These are phyloP conservation scores for Melipona quadrifasciata DNA, from an alignment of 1,140 invertebrate species.

Conservation along the genomic window DNA sequence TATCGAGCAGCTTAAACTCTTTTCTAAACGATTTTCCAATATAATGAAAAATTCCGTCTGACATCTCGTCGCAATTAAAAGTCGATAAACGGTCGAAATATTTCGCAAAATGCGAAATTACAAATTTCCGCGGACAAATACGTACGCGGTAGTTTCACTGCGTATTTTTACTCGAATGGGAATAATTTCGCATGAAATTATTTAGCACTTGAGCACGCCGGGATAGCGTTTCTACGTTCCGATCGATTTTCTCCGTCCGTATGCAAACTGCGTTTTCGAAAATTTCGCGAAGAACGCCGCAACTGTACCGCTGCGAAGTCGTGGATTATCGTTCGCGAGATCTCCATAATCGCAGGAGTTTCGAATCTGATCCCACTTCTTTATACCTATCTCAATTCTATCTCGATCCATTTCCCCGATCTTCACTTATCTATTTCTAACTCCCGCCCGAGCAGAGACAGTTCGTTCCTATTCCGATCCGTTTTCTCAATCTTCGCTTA, in stretches of 20 bases:
- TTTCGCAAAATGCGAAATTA: background rate
- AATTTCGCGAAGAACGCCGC: background rate
- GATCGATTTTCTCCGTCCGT: background rate
- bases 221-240: background rate
- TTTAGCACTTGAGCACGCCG: background rate
- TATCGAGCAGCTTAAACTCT: background rate
- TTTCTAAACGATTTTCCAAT: background rate
- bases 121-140: background rate
- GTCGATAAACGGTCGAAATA: background rate
- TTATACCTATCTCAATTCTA: conserved; percentile 16
- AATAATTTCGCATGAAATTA: background rate
- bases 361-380: conserved; percentile 25
- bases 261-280: conserved; percentile 8
- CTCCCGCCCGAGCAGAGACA: conserved; percentile 21
- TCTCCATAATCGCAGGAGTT: conserved; percentile 31
- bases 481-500: conserved; percentile 20
- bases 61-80: background rate
- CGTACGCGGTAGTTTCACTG: background rate
- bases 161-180: background rate
- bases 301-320: background rate
- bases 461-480: conserved; percentile 16
- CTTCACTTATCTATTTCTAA: conserved; percentile 44
- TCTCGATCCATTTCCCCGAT: conserved; percentile 46
- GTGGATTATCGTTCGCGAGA: conserved; percentile 25
- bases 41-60: background rate